These are phyloP conservation scores for Panthera uncia DNA, from an alignment of 2,113 vertebrate species.

Conservation along the genomic window DNA sequence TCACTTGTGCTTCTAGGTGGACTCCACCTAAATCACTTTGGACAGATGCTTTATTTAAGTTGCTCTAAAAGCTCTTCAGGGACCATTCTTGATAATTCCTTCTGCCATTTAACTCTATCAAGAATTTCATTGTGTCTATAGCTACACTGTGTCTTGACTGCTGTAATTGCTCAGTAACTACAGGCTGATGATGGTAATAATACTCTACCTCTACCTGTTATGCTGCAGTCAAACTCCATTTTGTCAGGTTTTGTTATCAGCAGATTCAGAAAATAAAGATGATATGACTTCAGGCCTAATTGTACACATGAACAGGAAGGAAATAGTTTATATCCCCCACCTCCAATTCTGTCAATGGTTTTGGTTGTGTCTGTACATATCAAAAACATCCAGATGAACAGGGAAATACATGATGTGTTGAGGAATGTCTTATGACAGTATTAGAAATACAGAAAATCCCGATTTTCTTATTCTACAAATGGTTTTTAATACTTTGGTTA, in stretches of 20 bases:
- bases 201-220: not conserved
- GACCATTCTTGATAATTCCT: not conserved
- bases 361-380: not conserved
- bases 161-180: not conserved
- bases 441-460: not conserved
- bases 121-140: not conserved
- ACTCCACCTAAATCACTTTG: not conserved
- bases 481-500: not conserved
- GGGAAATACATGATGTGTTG: not conserved
- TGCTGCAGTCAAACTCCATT: not conserved
- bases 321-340: not conserved
- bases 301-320: not conserved
- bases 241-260: not conserved
- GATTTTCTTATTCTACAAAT: not conserved
- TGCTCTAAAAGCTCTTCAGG: not conserved
- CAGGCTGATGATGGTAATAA: not conserved
- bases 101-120: not conserved
- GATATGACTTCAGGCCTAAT: not conserved
- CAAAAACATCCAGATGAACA: not conserved
- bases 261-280: not conserved
- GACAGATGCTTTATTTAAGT: not conserved
- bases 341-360: not conserved
- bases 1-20: not conserved
- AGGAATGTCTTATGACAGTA: not conserved
- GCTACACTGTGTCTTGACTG: not conserved